These are phyloP conservation scores for Benthosema pterotum DNA, from an alignment of 2,797 vertebrate genomes.

Conservation along the genomic window DNA sequence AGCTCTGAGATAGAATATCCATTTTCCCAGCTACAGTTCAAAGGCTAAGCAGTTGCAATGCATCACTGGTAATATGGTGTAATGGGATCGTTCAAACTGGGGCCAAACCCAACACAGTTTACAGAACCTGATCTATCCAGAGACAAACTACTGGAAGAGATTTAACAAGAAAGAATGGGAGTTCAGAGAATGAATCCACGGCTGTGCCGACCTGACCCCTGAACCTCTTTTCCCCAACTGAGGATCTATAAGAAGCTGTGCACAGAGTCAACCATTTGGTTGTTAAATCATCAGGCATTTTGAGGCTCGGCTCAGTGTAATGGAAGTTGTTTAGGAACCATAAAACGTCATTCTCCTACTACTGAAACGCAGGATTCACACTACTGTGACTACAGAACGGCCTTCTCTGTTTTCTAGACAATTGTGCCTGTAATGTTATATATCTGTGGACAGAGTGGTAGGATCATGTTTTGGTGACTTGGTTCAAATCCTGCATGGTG, in stretches of 20 bases:
- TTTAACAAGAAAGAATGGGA: slow-evolving; percentile 32
- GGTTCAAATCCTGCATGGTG: slow-evolving; percentile 1
- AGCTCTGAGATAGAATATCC: slow-evolving; percentile 16
- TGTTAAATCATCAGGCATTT: background rate
- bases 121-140: slow-evolving; percentile 27
- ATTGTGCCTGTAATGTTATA: background rate
- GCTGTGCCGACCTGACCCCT: slow-evolving; percentile 13
- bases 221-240: background rate
- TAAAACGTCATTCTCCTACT: background rate
- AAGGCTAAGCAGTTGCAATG: slow-evolving; percentile 36
- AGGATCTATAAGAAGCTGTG: background rate
- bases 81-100: slow-evolving; percentile 30
- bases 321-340: background rate
- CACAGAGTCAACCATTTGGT: background rate
- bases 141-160: slow-evolving; percentile 36
- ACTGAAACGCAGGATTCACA: background rate
- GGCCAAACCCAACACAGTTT: slow-evolving; percentile 51
- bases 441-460: background rate
- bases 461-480: slow-evolving; percentile 1
- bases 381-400: background rate
- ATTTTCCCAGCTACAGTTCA: slow-evolving; percentile 1
- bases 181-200: slow-evolving; percentile 33
- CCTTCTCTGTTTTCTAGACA: background rate
- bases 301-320: background rate
- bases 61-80: slow-evolving; percentile 47